A percentile compares a stretch with the other conserved stretches of the same genome.
phyloP scores from a whole-genome alignment of 2,113 vertebrate species.

The Bos taurus region ARS-UCD2.0 NC_037337.1:73564001-73564500 shows the following conservation, averaged over 20 bases:
- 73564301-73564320: neutral
- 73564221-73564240: constrained; percentile 99
- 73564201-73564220: constrained; percentile 70
- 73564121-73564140: neutral
- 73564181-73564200: constrained; percentile 30
- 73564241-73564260: constrained; percentile 99
- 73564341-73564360: neutral
- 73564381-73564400: neutral
- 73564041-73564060: neutral
- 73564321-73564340: neutral
- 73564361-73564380: neutral
- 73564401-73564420: neutral
- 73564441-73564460: neutral
- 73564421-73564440: neutral
- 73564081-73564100: neutral
- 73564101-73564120: constrained; percentile 31
- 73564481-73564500: neutral
- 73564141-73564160: constrained; percentile 27
- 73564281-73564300: neutral
- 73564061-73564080: neutral
- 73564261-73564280: constrained; percentile 45
- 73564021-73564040: neutral
- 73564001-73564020: neutral
- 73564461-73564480: neutral
- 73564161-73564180: neutral